Evolutionary conservation across 2,113 vertebrate species (phyloP).

Genomic region (Hyperopisus bebe): DNA sequence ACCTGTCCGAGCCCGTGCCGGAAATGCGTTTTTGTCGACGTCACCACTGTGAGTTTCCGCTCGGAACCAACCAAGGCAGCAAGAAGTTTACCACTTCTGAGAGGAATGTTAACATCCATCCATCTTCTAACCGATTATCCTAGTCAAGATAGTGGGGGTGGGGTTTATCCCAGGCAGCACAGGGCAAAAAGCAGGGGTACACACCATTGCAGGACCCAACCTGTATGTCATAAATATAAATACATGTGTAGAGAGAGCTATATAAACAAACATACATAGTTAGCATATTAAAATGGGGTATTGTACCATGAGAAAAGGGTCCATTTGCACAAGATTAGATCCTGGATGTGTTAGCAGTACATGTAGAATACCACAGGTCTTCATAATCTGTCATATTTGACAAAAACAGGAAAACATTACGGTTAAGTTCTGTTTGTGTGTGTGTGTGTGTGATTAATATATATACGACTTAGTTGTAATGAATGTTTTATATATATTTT

Average conservation of each 20-base stretch:
- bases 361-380: background rate
- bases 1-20: too few relatives aligned
- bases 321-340: background rate
- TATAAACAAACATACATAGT: background rate
- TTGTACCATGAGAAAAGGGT: background rate
- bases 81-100: background rate
- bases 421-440: background rate
- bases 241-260: background rate
- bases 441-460: background rate
- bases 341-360: background rate
- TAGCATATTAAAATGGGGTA: background rate
- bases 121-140: background rate
- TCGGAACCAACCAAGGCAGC: background rate
- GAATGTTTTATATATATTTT: background rate
- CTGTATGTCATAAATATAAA: background rate
- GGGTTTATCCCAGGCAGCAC: background rate
- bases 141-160: background rate
- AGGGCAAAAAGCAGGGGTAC: background rate
- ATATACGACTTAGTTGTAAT: background rate
- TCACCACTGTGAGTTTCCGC: background rate
- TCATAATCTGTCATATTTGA: background rate
- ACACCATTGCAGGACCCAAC: background rate
- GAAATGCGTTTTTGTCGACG: background rate
- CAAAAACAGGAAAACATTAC: background rate
- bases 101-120: background rate